Evolutionary conservation across 2,888 invertebrate species (phyloP), one percentile per base, ranked within the genome.

Genomic region (Himalopsyche japonica): DNA sequence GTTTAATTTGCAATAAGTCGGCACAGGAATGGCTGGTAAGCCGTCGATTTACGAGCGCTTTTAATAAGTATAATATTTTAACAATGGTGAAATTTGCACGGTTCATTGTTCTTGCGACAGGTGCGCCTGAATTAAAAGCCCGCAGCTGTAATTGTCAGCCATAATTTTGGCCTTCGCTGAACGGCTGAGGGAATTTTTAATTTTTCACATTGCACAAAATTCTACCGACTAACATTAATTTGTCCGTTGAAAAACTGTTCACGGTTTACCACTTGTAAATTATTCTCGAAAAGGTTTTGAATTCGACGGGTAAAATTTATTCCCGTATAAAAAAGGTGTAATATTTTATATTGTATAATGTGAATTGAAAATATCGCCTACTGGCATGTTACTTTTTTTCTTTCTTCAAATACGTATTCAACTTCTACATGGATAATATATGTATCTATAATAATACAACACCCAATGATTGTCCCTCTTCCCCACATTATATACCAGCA

Each of bases 111-210:
- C 80, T 30, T 76, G 82, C 82, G 85, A 82, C 85, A 85, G 85
- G 85, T 85, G 85, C 47, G 76, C 57, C 34, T 82, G 80, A 85
- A 85, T 85, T 78, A 83, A 78, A 82, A 82, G 85, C 76, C 79
- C 48, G 85, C 80, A 70, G 27, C 80, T 78, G 82, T 85, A 85
- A 85, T 85, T 85, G 85, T 82, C 80, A 64, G 34, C 82, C 43
- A 83, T 85, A 80, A 85, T 83, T 85, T 70, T 64, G 82, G 80
- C 80, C 76, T 24, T 18, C 37, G 79, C 32, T 3, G 30, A 27
- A 70, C 32, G 57, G 79, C 70, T 47, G 80, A 49, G 48, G 79
- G 76, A 32, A 82, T 79, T 85, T 82, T 85, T 82, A 81, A 80
- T 80, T 81, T 81, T 76, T 81, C 81, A 81, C 43, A 20, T 70